Percentiles rank a stretch among this genome's conserved stretches.
Conservation (phyloP, 2,888 invertebrate species). For the Epirrhoe tristata region DNA sequence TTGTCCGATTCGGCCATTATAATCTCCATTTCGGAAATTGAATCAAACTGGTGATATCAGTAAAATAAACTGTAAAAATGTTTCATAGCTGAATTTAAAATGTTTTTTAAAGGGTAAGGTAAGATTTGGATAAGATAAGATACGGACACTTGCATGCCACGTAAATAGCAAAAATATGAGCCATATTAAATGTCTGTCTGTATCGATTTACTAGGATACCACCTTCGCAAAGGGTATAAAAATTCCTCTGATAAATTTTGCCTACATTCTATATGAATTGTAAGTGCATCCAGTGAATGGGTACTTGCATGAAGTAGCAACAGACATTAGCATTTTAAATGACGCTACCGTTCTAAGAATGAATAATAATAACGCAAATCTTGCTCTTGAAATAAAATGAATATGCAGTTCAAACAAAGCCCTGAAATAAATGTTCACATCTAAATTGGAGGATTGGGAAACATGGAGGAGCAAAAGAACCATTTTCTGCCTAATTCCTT, state of each 20-base stretch:
- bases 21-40: constrained; percentile 11
- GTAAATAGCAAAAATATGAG: too few species aligned
- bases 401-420: too few species aligned
- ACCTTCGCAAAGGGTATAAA: too few species aligned
- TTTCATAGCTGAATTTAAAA: not conserved
- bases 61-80: not conserved
- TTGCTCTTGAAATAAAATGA: too few species aligned
- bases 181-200: too few species aligned
- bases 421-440: too few species aligned
- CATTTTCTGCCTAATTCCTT: not conserved
- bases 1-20: constrained; percentile 3
- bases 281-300: constrained; percentile 5
- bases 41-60: not conserved
- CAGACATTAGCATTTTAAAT: constrained; percentile 65
- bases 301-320: constrained; percentile 5
- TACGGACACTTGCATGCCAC: too few species aligned
- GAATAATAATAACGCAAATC: constrained; percentile 31
- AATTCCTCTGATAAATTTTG: not conserved
- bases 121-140: too few species aligned
- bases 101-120: too few species aligned
- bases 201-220: too few species aligned
- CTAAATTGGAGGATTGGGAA: not conserved
- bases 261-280: constrained; percentile 1
- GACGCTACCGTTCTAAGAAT: constrained; percentile 36
- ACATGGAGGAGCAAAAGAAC: not conserved